A percentile compares a stretch with the other conserved stretches of the same genome.
Conservation (phyloP, 2,888 invertebrate genomes). For the Chloroclysta siterata region DNA sequence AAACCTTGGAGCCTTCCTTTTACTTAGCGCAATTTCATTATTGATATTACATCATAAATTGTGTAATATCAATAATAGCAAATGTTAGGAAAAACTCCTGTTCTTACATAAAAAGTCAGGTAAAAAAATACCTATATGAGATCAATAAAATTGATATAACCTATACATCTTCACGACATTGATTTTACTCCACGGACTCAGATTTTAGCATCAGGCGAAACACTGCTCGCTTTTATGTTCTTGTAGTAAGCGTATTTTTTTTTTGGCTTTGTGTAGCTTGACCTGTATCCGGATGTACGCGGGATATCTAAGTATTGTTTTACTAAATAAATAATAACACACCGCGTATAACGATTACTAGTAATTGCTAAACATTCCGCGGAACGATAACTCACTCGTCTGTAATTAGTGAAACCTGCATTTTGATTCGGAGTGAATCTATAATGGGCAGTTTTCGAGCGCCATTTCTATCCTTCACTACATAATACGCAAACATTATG, state of each 20-base stretch:
- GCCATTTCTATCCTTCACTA: neutral
- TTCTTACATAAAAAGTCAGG: too few species aligned
- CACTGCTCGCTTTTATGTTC: too few species aligned
- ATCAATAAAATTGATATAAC: too few species aligned
- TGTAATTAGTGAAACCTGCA: conserved; percentile 54
- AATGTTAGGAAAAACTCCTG: too few species aligned
- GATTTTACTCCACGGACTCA: too few species aligned
- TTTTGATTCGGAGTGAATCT: conserved; percentile 54
- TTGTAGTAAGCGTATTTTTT: too few species aligned
- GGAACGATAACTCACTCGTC: conserved; percentile 45
- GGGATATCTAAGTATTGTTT: conserved; percentile 28
- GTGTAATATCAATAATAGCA: neutral
- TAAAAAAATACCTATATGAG: too few species aligned
- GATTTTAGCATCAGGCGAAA: too few species aligned
- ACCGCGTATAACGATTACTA: conserved; percentile 34
- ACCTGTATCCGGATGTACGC: too few species aligned
- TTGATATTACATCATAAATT: neutral
- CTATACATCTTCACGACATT: too few species aligned
- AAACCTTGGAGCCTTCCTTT: neutral
- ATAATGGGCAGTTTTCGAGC: conserved; percentile 60
- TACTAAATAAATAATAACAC: conserved; percentile 33
- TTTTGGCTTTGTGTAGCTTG: too few species aligned
- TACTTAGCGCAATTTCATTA: neutral
- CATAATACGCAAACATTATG: neutral
- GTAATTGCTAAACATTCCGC: conserved; percentile 38